A percentile compares a stretch with the other conserved stretches of the same genome.
phyloP scores from a whole-genome alignment of 2,888 invertebrate genomes.

The Psococerastis gibbosa region DNA sequence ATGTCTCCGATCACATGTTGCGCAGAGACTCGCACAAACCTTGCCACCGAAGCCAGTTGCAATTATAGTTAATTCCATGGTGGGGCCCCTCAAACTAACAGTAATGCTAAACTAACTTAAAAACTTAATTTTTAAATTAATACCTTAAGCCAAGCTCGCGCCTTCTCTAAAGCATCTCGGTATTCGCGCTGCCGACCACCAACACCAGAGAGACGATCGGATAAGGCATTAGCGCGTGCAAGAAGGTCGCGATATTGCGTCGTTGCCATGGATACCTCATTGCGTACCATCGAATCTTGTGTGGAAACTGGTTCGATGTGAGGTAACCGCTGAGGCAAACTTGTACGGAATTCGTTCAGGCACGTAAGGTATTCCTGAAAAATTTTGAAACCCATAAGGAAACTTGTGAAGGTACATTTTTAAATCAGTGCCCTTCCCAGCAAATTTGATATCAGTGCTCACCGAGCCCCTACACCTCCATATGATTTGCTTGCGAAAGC shows the following conservation, averaged over 20 bases:
- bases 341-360: conserved; percentile 73
- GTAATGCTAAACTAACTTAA: too few species aligned
- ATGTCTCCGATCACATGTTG: too few species aligned
- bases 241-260: conserved; percentile 65
- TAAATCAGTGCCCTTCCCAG: too few species aligned
- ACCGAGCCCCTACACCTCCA: too few species aligned
- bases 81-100: too few species aligned
- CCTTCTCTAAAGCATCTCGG: conserved; percentile 65
- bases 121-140: too few species aligned
- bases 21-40: too few species aligned
- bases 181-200: conserved; percentile 58
- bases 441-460: conserved; percentile 10
- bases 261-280: conserved; percentile 57
- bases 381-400: too few species aligned
- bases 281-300: conserved; percentile 55
- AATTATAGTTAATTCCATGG: too few species aligned
- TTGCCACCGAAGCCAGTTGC: too few species aligned
- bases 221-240: conserved; percentile 60
- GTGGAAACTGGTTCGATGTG: conserved; percentile 52
- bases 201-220: conserved; percentile 65
- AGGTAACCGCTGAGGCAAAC: conserved; percentile 60
- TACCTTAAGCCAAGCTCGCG: conserved; percentile 52
- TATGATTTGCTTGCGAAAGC: too few species aligned
- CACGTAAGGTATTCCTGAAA: conserved; percentile 55
- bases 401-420: too few species aligned